Base-by-base conservation (phyloP, 2,888 invertebrate species). In the Cantharis flavilabris region DNA sequence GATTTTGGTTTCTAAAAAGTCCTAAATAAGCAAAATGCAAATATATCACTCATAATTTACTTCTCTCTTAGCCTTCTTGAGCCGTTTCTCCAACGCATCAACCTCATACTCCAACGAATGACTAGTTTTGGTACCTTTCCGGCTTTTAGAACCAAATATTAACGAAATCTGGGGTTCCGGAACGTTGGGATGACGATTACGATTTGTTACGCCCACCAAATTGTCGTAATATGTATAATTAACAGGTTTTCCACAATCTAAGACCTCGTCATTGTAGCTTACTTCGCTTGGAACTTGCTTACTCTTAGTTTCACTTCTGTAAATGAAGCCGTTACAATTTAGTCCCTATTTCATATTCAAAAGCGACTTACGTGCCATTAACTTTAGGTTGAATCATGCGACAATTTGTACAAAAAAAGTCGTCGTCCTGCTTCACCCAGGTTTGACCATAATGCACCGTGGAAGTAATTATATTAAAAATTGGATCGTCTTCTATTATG, bases 201-300 rank as follows among this genome's bases (percentile, higher is more conserved):
- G 90, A 84, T 95, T 93, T n/a, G 94, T 93, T 49, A 97, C 94
- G 16, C 97, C 97, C 72, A 95, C 93, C 78, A 97, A 89, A 87
- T 96, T 96, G 88, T 97, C 97, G 88, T 96, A 97, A 87, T 95
- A 95, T 4, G 97, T 97, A 86, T 94, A 95, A 89, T 97, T 96
- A 1, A 95, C 96, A 73, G 95, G 93, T 89, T 95, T 95, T 3
- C 96, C 96, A 88, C 96, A 96, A 85, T 95, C 95, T 83, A 95
- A 89, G 80, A 92, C 90, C 84, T 94, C 93, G 84, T 93, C 93
- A 70, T 91, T 91, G 18, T 85, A 83, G n/a, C 62, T 74, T 10
- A 62, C 26, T 18, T 79, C 73, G 16, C 67, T 80, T 63, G 71
- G 69, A 30, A 76, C 77, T 63, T 18, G 77, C 70, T 64, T 78